Evolutionary conservation across 1,140 invertebrate species (phyloP), one percentile per base, ranked within the genome.

Genomic region (Dendrolimus punctatus): DNA sequence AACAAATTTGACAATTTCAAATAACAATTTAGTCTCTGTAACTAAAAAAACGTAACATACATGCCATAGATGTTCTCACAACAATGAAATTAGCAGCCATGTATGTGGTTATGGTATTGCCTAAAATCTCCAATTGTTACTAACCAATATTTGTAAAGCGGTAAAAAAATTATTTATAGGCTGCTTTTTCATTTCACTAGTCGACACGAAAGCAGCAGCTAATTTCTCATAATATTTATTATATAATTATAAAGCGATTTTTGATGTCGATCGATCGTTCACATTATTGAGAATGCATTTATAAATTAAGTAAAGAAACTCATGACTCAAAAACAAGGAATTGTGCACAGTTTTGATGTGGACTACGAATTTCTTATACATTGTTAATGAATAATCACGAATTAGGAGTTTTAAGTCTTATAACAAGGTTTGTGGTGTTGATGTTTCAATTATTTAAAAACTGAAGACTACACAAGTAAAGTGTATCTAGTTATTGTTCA

Each of bases 351-450:
- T 76, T 69, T 60, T 69, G 70, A 77, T 10, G 43, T 45, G 43
- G 70, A 74, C 64, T 72, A 74, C 74, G 82, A 77, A 81, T 83
- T 78, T 80, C 71, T 74, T 69, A 68, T 75, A 51, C 39, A 68
- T 55, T 59, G 40, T 8, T 45, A 61, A 23, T 23, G 23, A 64
- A 49, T 66, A 70, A 60, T 49, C 53, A 47, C 53, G 46, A 54
- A 52, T 42, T 54, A 54, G 53, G 6, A 23, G 39, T 48, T 23
- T 50, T 51, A 54, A 44, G 60, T 65, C 60, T 53, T 53, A 57
- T 38, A 46, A 53, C 46, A 66, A 72, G 58, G 57, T 62, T 50
- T 64, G 60, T 60, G 65, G 64, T 72, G 61, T 66, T 68, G 58
- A 55, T 62, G 60, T 69, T 68, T 71, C 66, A 66, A 75, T 71